Conservation (phyloP, 2,797 vertebrate species). For the Platalea minor region DNA sequence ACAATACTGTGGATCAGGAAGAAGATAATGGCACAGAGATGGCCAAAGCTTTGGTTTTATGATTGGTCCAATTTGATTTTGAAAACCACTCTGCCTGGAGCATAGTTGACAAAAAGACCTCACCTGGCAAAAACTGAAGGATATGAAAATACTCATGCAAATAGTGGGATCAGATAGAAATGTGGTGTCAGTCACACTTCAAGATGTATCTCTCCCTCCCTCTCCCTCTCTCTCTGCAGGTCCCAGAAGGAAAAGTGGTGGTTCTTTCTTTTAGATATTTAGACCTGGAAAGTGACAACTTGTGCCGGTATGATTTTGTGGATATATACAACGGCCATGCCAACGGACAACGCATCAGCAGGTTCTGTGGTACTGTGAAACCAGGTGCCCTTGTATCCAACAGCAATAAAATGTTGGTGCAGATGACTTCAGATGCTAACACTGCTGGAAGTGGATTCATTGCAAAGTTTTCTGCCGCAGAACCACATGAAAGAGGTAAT, state of each 20-base stretch:
- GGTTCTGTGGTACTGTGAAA: conserved; percentile 94
- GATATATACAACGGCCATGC: conserved; percentile 90
- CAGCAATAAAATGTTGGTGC: conserved; percentile 95
- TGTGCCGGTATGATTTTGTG: conserved; percentile 96
- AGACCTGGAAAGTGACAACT: conserved; percentile 91
- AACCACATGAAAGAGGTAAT: conserved; percentile 92
- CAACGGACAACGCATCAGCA: conserved; percentile 88
- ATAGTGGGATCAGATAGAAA: not conserved
- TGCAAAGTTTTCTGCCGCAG: conserved; percentile 89
- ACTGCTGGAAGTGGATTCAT: conserved; percentile 96
- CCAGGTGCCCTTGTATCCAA: conserved; percentile 92
- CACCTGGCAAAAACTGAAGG: not conserved
- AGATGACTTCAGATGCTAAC: conserved; percentile 97
- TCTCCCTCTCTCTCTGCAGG: conserved; percentile 72
- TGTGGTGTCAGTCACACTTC: not conserved
- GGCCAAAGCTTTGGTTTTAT: not conserved
- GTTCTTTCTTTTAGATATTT: conserved; percentile 91
- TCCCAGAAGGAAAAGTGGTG: conserved; percentile 92
- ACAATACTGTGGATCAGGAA: not conserved
- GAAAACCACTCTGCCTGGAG: not conserved
- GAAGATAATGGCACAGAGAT: not conserved
- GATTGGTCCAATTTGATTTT: not conserved
- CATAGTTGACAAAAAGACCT: not conserved
- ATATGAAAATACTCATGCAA: not conserved
- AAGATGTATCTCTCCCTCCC: not conserved